Evolutionary conservation across 2,888 invertebrate species (phyloP), one percentile per base, ranked within the genome.

Genomic region (Octonoba sinensis): DNA sequence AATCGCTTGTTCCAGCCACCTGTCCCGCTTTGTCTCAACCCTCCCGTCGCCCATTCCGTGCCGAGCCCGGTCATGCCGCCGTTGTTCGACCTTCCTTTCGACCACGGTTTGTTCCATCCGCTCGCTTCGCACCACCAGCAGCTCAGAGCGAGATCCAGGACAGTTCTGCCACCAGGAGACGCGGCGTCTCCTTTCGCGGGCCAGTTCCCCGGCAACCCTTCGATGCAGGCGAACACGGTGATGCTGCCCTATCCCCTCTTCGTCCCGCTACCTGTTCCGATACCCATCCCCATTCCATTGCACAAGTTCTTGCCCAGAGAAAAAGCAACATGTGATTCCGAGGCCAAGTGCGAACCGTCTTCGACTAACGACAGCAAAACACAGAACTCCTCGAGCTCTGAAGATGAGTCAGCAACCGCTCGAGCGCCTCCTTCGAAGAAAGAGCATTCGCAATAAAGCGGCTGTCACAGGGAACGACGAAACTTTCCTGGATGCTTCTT

Each of bases 281-380:
- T 96, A 83, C 95, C 96, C 0, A 93, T 96, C 86, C 95, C 95
- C 0, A 92, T 95, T 79, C 95, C 95, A 0, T 90, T 94, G 44
- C 47, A 74, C 15, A 24, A 47, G 4, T 67, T 72, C 12, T 18
- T 73, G 12, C 24, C 72, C n/a, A 70, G 70, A 54, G 70, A 82
- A n/a, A 69, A 73, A 51, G 4, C 24, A 15, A n/a, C 16, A n/a
- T n/a, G n/a, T n/a, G n/a, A n/a, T n/a, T n/a, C 27, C 27, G 27
- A 27, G 27, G 27, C 6, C 27, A 27, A 2, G 27, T 27, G 27
- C 6, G 27, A 27, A 27, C 27, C 27, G 27, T 27, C 27, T 6
- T 27, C 27, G 27, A 27, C 27, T 6, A 27, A 27, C 27, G 27
- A 27, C 3, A 27, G 27, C 27, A 2, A 27, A 6, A 27, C 27